These are phyloP conservation scores for Murina feae DNA, from an alignment of 2,113 vertebrate genomes.

Conservation along the genomic window DNA sequence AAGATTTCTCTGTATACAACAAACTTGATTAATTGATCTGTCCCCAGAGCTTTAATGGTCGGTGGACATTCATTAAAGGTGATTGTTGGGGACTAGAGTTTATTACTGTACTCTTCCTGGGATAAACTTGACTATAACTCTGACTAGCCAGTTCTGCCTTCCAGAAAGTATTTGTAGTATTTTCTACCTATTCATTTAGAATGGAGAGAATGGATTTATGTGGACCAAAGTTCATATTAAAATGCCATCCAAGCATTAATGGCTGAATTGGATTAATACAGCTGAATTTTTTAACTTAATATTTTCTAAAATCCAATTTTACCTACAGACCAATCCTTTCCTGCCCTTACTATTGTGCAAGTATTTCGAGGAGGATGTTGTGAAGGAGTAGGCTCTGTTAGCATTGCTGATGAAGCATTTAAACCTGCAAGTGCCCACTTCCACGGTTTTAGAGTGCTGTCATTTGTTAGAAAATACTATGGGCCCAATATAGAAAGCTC, in stretches of 20 bases:
- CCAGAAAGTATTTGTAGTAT: not conserved
- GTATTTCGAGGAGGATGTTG: not conserved
- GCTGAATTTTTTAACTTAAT: not conserved
- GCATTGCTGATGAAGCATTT: not conserved
- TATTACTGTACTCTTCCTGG: not conserved
- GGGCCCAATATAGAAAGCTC: not conserved
- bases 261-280: not conserved
- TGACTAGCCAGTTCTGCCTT: not conserved
- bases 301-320: not conserved
- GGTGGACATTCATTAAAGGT: not conserved
- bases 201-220: not conserved
- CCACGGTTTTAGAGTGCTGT: not conserved
- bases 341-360: not conserved
- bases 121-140: not conserved
- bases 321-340: not conserved
- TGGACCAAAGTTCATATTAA: not conserved
- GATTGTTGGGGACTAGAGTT: not conserved
- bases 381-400: not conserved
- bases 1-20: not conserved
- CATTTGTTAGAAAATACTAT: not conserved
- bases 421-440: not conserved
- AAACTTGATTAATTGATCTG: not conserved
- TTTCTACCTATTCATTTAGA: not conserved
- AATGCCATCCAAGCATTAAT: not conserved
- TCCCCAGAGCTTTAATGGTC: not conserved